A percentile compares a stretch with the other conserved stretches of the same genome.
phyloP scores from a whole-genome alignment of 1,140 invertebrate species.

The Ceratitis capitata region DNA sequence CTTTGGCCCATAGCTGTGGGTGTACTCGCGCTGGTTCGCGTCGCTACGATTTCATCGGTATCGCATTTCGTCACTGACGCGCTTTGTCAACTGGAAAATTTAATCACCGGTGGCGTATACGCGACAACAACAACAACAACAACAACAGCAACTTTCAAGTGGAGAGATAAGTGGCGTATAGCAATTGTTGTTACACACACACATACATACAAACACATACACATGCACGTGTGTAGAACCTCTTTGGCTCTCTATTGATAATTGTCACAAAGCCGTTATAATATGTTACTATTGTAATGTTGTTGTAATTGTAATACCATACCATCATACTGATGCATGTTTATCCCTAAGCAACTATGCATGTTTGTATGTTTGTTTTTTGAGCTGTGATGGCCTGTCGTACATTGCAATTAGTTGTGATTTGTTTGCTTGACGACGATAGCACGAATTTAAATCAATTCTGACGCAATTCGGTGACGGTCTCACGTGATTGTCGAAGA shows the following conservation, averaged over 20 bases:
- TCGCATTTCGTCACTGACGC: neutral
- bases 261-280: neutral
- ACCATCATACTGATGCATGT: neutral
- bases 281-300: neutral
- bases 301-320: neutral
- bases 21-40: neutral
- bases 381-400: neutral
- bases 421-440: neutral
- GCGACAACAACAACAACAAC: no score
- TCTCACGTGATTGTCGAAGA: no score
- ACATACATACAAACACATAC: neutral
- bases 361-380: neutral
- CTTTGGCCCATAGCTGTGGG: neutral
- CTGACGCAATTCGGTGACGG: neutral
- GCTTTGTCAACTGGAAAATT: neutral
- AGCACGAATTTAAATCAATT: neutral
- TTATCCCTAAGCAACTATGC: neutral
- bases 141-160: no score
- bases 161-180: constrained; percentile 50
- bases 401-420: neutral
- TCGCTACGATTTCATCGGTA: neutral
- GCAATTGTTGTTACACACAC: constrained; percentile 45
- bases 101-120: constrained; percentile 12
- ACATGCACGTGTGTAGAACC: neutral
- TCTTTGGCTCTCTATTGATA: neutral